Base-by-base conservation (phyloP, 2,113 vertebrate genomes). In the Gavialis gangeticus region DNA sequence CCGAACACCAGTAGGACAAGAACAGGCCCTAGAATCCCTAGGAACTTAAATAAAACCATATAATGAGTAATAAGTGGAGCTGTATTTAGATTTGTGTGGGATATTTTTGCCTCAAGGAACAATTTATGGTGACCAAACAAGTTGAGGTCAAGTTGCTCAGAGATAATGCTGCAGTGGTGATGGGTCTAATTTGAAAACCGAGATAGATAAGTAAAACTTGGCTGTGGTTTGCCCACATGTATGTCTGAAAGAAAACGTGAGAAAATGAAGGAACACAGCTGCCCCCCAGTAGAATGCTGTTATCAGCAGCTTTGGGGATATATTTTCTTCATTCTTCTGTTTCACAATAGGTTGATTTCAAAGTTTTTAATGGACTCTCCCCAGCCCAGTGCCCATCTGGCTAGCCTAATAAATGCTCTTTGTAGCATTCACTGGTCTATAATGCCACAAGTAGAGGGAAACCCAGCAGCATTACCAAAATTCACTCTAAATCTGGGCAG, bases 331-430 rank as follows among this genome's bases (percentile, higher is more conserved):
- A 96, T 96, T 97, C 98, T 98, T 95, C 97, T 91, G 96, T 97
- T 98, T 98, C 97, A 97, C 93, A 96, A 94, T 95, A 93, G 92
- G 88, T 93, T 97, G 92, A 88, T 96, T 97, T 95, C 96, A 96
- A 92, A 94, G 90, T 96, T 96, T 97, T 95, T 95, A 93, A 97
- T 94, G 87, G 79, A 88, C 89, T 75, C 90, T 96, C 94, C 95
- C 85, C 96, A 95, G 55, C 91, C 81, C 84, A 89, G 77, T 82
- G 92, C 55, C 96, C 88, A 94, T 95, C 84, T 96, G 91, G 95
- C 94, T 92, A 91, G 96, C 92, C 94, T 94, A 93, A 90, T 97
- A 96, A 97, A 97, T 93, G 94, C 91, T 97, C 92, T 94, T 92
- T 93, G 85, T 95, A 97, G 95, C 88, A 96, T 87, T 60, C n/a